These are phyloP conservation scores for Parnassius smintheus DNA, from an alignment of 2,888 invertebrate genomes.

Conservation along the genomic window DNA sequence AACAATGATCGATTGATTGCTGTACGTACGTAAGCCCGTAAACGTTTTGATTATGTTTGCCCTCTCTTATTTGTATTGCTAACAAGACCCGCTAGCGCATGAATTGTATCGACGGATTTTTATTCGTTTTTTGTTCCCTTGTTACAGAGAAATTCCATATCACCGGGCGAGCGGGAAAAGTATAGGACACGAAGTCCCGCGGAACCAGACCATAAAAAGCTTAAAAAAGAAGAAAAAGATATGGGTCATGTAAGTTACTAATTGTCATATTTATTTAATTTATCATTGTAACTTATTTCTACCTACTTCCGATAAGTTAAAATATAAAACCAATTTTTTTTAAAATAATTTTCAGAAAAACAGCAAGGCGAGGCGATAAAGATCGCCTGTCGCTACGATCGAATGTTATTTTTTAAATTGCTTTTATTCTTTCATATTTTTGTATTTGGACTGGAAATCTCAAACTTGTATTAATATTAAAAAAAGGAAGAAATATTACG, in stretches of 20 bases:
- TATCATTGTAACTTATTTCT: too few relatives aligned
- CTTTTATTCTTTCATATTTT: too few relatives aligned
- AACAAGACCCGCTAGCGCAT: conserved; percentile 47
- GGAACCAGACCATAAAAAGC: conserved; percentile 85
- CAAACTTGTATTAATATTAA: too few relatives aligned
- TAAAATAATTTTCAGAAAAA: too few relatives aligned
- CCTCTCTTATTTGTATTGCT: conserved; percentile 61
- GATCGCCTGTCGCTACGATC: too few relatives aligned
- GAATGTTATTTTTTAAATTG: too few relatives aligned
- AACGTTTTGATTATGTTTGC: conserved; percentile 78
- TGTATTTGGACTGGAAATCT: too few relatives aligned
- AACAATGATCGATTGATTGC: conserved; percentile 80
- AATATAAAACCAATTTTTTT: too few relatives aligned
- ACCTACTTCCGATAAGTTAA: too few relatives aligned
- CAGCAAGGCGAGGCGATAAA: too few relatives aligned
- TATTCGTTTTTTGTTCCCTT: not conserved
- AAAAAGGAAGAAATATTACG: too few relatives aligned
- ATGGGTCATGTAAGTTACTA: conserved; percentile 87
- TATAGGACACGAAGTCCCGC: conserved; percentile 90
- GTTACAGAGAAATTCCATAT: conserved; percentile 91
- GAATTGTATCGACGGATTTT: conserved; percentile 31
- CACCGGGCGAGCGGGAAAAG: conserved; percentile 91
- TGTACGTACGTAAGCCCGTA: conserved; percentile 65
- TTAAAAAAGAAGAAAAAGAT: conserved; percentile 92
- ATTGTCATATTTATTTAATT: too few relatives aligned